A percentile compares a stretch with the other conserved stretches of the same genome.
These are phyloP conservation scores for Hirundichthys speculiger DNA, from an alignment of 2,113 vertebrate species.

Conservation along the genomic window DNA sequence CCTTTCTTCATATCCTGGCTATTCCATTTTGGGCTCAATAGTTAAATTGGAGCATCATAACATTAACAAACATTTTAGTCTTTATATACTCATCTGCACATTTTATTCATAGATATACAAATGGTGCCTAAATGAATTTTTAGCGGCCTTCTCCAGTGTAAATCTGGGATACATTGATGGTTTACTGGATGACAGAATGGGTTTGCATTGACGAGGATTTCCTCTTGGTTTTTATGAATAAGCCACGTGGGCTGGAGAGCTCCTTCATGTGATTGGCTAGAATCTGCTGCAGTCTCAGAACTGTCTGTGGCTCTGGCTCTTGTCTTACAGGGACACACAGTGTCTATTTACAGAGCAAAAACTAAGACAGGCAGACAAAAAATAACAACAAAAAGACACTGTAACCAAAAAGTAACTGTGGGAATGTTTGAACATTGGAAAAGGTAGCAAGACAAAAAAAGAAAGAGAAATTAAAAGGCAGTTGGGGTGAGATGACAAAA, in stretches of 20 bases:
- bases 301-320: constrained; percentile 57
- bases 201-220: constrained; percentile 48
- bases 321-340: constrained; percentile 27
- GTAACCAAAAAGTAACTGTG: constrained; percentile 15
- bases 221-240: constrained; percentile 78
- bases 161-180: not conserved
- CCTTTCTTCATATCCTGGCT: constrained; percentile 31
- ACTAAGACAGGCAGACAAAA: constrained; percentile 5
- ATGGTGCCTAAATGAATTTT: not conserved
- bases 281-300: constrained; percentile 95
- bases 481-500: not conserved
- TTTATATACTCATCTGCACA: not conserved
- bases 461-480: constrained; percentile 1
- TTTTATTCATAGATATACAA: too few relatives aligned
- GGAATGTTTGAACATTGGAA: not conserved
- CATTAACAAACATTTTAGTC: not conserved
- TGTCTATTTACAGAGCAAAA: constrained; percentile 53
- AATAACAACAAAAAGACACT: not conserved
- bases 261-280: constrained; percentile 87
- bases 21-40: constrained; percentile 38
- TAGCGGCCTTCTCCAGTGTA: not conserved
- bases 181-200: constrained; percentile 20
- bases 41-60: constrained; percentile 41
- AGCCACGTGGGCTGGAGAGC: constrained; percentile 67
- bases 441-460: too few relatives aligned